Evolutionary conservation across 1,140 invertebrate species (phyloP), one percentile per base, ranked within the genome.

Genomic region (Dysdera silvatica): DNA sequence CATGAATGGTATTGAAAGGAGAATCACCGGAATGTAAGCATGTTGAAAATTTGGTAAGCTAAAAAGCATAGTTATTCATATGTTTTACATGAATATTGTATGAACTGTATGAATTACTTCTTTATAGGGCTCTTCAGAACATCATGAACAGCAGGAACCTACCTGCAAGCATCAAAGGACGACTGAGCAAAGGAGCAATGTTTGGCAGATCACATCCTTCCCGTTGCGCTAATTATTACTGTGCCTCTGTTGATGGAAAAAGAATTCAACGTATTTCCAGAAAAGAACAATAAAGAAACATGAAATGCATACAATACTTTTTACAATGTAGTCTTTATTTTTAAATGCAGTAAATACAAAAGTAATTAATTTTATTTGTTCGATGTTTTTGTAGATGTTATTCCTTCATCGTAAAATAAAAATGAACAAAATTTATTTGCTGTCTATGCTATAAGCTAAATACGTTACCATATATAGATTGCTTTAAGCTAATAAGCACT

Each of bases 11-110:
- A 23, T 45, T 6, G 59, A 61, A 23, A 45, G 51, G 20, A 54
- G 59, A 54, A 45, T 61, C 24, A 52, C 47, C 2, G 54, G 35
- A 28, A 47, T 54, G 59, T 61, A 45, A 61, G 59, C 54, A 16
- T 6, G 37, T 40, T 40, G 14, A 16, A 16, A 40, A 40, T 16
- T 40, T 4, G 14, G 14, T 40, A 14, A 40, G 18, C 37, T 40
- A 40, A 12, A 31, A 29, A 12, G 35, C 12, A 40, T 40, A 12
- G 35, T 2, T 16, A 40, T 16, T 16, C 2, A 40, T 2, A 12
- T 40, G 35, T 18, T 16, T 40, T 37, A 7, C 7, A 8, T 37
- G 12, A 40, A 16, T 40, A 16, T 4, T 12, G 18, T 40, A 40
- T 40, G n/a, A n/a, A 16, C 35, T 16, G 4, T 18, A 16, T 18